Evolutionary conservation across 2,113 vertebrate genomes (phyloP).

Genomic region (Charina bottae): DNA sequence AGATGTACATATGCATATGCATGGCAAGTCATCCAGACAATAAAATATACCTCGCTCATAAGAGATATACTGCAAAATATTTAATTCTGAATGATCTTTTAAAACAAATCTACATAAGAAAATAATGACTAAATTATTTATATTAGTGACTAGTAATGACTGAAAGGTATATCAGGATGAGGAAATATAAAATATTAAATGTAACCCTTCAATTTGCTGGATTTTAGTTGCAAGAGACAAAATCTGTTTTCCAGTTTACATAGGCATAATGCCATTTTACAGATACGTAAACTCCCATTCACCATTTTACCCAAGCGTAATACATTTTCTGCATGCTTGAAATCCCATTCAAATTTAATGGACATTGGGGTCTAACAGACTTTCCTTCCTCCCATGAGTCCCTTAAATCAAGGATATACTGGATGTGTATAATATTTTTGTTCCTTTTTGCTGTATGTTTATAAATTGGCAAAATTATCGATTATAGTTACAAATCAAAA

Average conservation of each 20-base stretch:
- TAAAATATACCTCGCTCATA: constrained; percentile 34
- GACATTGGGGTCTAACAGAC: background rate
- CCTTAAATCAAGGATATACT: background rate
- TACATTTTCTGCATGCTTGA: background rate
- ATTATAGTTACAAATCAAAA: background rate
- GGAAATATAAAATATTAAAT: background rate
- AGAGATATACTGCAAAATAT: constrained; percentile 14
- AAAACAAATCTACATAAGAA: background rate
- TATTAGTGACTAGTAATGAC: background rate
- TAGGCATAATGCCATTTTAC: background rate
- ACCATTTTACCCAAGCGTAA: background rate
- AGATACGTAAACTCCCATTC: background rate
- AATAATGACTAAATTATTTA: constrained; percentile 26
- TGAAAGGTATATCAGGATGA: background rate
- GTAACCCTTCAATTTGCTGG: background rate
- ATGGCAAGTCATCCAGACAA: constrained; percentile 29
- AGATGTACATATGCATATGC: background rate
- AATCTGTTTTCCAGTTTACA: background rate
- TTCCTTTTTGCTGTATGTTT: background rate
- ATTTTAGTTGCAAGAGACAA: background rate
- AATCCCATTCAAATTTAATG: background rate
- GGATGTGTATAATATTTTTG: background rate
- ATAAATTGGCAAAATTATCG: background rate
- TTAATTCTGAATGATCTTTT: constrained; percentile 31
- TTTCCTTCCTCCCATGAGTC: background rate